Evolutionary conservation across 1,140 invertebrate genomes (phyloP), one percentile per base, ranked within the genome.

Genomic region (Trichoplusia ni): DNA sequence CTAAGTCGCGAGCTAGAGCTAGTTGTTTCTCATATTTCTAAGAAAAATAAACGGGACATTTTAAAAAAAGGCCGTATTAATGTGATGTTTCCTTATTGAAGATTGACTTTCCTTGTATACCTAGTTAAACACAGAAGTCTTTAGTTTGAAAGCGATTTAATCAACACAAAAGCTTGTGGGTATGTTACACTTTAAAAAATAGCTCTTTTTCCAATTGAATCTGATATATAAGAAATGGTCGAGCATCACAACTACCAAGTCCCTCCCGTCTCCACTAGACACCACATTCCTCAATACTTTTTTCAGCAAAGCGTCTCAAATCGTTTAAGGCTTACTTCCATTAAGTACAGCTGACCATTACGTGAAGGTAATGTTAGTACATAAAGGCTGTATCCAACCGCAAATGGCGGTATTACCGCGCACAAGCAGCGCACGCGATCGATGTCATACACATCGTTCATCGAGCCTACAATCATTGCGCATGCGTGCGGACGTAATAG

Each of bases 351-450:
- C 40, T 33, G 42, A 11, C 27, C 59, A 69, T 76, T 73, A 71
- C 59, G 64, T 64, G 25, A 31, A 49, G 51, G 64, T 62, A 67
- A 58, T 67, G 56, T 60, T 56, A 23, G 42, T 14, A 29, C 29
- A 16, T 49, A 29, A n/a, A 27, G 9, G 61, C 35, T 77, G 68
- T 73, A 58, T 70, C 74, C 49, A 77, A 81, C 77, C 79, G 73
- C 81, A 81, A 82, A 77, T 81, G 66, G 68, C 58, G 66, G 69
- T 67, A 79, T 74, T 75, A 80, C 54, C 27, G 69, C 68, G 73
- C 74, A 59, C 63, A 71, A 44, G 49, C 42, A 35, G 49, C 64
- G 78, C 80, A 82, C 78, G 76, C 77, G 81, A 82, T 58, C 54
- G 13, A 44, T 58, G 54, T 58, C 54, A 31, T 44, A 42, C 54